These are phyloP conservation scores for Phalloptychus januarius DNA, from an alignment of 2,797 vertebrate species.

Conservation along the genomic window DNA sequence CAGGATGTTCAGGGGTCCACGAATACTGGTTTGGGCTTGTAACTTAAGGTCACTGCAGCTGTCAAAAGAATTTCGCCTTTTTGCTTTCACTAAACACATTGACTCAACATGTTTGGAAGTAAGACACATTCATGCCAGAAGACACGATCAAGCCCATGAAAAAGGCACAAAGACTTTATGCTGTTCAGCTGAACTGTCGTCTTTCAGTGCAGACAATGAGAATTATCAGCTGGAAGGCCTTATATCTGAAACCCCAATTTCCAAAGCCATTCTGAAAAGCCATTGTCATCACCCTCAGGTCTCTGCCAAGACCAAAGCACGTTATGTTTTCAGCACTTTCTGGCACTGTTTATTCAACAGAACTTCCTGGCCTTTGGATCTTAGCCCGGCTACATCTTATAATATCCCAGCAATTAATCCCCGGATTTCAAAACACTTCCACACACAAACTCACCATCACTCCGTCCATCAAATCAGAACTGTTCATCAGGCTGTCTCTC, in stretches of 20 bases:
- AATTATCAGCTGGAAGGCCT: constrained; percentile 8
- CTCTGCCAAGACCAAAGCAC: constrained; percentile 21
- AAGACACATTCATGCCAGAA: constrained; percentile 14
- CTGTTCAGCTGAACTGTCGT: constrained; percentile 3
- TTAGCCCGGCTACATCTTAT: constrained; percentile 17
- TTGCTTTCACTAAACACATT: constrained; percentile 30
- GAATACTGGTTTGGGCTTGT: constrained; percentile 54
- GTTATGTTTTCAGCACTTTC: constrained; percentile 20
- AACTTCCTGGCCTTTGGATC: constrained; percentile 22
- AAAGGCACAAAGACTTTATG: constrained; percentile 11
- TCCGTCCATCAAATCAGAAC: constrained; percentile 47
- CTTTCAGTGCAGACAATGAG: constrained; percentile 10
- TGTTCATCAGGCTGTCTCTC: constrained; percentile 54
- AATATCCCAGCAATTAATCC: constrained; percentile 15
- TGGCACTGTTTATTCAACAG: constrained; percentile 38
- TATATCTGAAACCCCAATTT: constrained; percentile 19
- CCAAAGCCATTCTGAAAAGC: constrained; percentile 27
- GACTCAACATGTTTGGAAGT: constrained; percentile 21
- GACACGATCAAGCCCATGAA: constrained; percentile 1
- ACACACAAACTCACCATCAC: background rate
- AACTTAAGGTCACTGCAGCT: constrained; percentile 44
- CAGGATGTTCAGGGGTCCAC: constrained; percentile 76
- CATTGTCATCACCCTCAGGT: constrained; percentile 10
- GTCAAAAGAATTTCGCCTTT: constrained; percentile 43
- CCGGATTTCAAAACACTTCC: constrained; percentile 19